These are phyloP conservation scores for Galleria mellonella DNA, from an alignment of 1,140 invertebrate species.

Conservation along the genomic window DNA sequence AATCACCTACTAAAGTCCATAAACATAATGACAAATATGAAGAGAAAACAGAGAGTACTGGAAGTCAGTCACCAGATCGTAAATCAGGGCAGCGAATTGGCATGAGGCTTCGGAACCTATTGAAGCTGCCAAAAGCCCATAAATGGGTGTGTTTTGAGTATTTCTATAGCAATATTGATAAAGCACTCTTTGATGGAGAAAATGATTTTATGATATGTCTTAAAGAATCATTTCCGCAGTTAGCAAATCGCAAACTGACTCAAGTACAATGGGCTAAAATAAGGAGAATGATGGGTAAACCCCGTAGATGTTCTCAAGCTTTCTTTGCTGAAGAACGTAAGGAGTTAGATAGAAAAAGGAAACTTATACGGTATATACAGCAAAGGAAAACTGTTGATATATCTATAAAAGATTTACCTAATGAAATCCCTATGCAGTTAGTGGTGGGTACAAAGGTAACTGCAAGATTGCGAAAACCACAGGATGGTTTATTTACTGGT, in stretches of 20 bases:
- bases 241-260: slow-evolving; percentile 90
- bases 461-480: slow-evolving; percentile 90
- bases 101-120: slow-evolving; percentile 92
- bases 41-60: slow-evolving; percentile 35
- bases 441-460: slow-evolving; percentile 98
- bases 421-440: slow-evolving; percentile 96
- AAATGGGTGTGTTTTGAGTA: slow-evolving; percentile 99
- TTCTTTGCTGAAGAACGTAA: slow-evolving; percentile 97
- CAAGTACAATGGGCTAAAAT: slow-evolving; percentile 97
- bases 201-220: slow-evolving; percentile 98
- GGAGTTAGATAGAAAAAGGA: slow-evolving; percentile 91
- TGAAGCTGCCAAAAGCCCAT: slow-evolving; percentile 98
- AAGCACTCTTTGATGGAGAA: slow-evolving; percentile 94
- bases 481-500: slow-evolving; percentile 97
- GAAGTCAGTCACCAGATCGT: slow-evolving; percentile 78
- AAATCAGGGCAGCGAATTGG: slow-evolving; percentile 92
- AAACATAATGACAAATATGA: slow-evolving; percentile 43
- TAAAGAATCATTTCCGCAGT: slow-evolving; percentile 94
- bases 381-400: slow-evolving; percentile 93
- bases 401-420: slow-evolving; percentile 91
- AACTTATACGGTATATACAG: slow-evolving; percentile 95
- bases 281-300: slow-evolving; percentile 97
- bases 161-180: slow-evolving; percentile 99
- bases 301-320: slow-evolving; percentile 92
- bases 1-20: slow-evolving; percentile 58